These are phyloP conservation scores for Erebia epiphron DNA, from an alignment of 2,888 invertebrate species.

Conservation along the genomic window DNA sequence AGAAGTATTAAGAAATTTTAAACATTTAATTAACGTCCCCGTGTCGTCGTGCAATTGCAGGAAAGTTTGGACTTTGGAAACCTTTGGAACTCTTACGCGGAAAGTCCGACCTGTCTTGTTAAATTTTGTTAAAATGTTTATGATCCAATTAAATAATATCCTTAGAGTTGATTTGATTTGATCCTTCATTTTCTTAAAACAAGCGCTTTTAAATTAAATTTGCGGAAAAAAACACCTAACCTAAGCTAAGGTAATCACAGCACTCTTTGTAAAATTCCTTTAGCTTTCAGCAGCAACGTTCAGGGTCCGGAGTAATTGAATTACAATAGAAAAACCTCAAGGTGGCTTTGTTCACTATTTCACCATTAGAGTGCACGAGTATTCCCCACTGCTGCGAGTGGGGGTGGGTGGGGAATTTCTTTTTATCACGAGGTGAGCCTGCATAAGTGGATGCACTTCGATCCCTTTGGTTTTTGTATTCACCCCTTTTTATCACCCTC, in stretches of 20 bases:
- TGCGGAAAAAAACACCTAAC: too few species aligned
- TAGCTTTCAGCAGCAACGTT: slow-evolving; percentile 14
- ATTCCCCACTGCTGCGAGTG: slow-evolving; percentile 4
- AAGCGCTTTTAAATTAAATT: too few species aligned
- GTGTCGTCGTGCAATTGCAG: too few species aligned
- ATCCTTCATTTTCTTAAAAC: too few species aligned
- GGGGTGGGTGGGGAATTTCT: slow-evolving; percentile 2
- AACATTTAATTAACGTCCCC: too few species aligned
- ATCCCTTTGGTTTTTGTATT: background rate
- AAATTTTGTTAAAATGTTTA: too few species aligned
- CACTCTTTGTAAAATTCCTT: slow-evolving; percentile 8
- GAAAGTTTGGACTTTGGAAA: too few species aligned
- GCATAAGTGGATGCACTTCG: slow-evolving; percentile 7
- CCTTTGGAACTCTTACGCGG: too few species aligned
- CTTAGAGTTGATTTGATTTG: too few species aligned
- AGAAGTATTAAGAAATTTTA: too few species aligned
- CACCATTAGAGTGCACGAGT: slow-evolving; percentile 18
- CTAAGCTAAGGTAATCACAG: background rate
- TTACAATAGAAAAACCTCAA: slow-evolving; percentile 21
- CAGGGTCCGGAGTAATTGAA: slow-evolving; percentile 20
- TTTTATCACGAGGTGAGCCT: background rate
- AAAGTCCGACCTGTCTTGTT: too few species aligned
- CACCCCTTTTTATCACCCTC: background rate
- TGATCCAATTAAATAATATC: too few species aligned
- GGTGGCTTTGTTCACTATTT: slow-evolving; percentile 15